These are phyloP conservation scores for Benthosema pterotum DNA, from an alignment of 2,797 vertebrate genomes.

Conservation along the genomic window DNA sequence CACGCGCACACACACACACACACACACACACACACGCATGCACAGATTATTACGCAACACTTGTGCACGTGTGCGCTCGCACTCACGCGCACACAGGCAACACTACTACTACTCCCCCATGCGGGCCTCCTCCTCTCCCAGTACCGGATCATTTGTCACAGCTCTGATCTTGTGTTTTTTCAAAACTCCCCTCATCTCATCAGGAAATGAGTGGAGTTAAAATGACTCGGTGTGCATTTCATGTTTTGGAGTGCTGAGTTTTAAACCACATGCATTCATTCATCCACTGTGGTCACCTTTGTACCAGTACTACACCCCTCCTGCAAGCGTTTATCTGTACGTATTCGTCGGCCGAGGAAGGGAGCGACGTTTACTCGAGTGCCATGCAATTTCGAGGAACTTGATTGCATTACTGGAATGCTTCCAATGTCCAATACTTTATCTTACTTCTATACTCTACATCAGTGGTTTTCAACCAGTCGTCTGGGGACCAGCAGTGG, in stretches of 20 bases:
- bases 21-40: conserved; percentile 1
- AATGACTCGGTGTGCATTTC: conserved; percentile 52
- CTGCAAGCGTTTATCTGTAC: too few relatives aligned
- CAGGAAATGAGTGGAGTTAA: conserved; percentile 57
- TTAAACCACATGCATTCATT: conserved; percentile 49
- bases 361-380: too few relatives aligned
- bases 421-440: too few relatives aligned
- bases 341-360: too few relatives aligned
- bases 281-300: conserved; percentile 22
- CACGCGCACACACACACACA: conserved; percentile 1
- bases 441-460: too few relatives aligned
- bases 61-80: too few relatives aligned
- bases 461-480: too few relatives aligned
- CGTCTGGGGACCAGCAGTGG: too few relatives aligned
- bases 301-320: too few relatives aligned
- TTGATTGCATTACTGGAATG: too few relatives aligned
- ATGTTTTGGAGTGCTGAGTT: conserved; percentile 52
- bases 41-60: neutral
- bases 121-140: conserved; percentile 31
- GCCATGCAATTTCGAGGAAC: too few relatives aligned
- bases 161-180: conserved; percentile 59
- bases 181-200: conserved; percentile 57
- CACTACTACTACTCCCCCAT: conserved; percentile 15
- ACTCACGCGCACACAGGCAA: conserved; percentile 5
- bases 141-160: conserved; percentile 44